Evolutionary conservation across 2,797 vertebrate genomes (phyloP).

Genomic region (Chelon auratus): DNA sequence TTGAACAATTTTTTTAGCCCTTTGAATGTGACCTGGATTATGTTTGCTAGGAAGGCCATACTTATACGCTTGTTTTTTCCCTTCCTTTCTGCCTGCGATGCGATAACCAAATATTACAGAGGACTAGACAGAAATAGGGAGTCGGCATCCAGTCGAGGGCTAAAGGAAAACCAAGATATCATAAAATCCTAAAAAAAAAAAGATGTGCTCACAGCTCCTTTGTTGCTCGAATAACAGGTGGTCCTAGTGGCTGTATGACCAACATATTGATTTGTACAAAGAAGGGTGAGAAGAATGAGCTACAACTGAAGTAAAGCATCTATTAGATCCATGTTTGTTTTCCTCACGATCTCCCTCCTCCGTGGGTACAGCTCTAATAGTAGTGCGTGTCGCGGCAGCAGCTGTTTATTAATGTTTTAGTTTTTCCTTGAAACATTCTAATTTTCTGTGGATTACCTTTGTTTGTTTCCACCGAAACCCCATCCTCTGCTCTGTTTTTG

Average conservation of each 20-base stretch:
- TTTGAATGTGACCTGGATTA: constrained; percentile 20
- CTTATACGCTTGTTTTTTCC: constrained; percentile 12
- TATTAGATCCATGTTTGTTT: neutral
- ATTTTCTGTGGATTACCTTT: constrained; percentile 1
- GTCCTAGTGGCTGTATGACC: neutral
- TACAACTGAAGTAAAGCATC: neutral
- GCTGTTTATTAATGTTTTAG: neutral
- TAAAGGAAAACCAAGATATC: constrained; percentile 26
- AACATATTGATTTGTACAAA: neutral
- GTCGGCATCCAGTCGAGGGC: constrained; percentile 18
- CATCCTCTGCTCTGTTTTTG: neutral
- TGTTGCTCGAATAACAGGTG: constrained; percentile 7
- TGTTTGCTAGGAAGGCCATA: constrained; percentile 15
- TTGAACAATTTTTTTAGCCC: constrained; percentile 1
- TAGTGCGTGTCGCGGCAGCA: neutral
- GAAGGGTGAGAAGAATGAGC: neutral
- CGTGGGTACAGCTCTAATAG: neutral
- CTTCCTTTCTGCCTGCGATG: constrained; percentile 11
- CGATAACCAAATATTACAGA: constrained; percentile 1
- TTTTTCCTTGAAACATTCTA: neutral
- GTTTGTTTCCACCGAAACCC: constrained; percentile 3
- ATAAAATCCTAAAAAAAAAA: constrained; percentile 9
- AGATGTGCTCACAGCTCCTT: neutral
- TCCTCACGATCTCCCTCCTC: neutral
- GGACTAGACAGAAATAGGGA: neutral